phyloP scores from a whole-genome alignment of 2,797 vertebrate genomes.

The Brachymystax lenok region DNA sequence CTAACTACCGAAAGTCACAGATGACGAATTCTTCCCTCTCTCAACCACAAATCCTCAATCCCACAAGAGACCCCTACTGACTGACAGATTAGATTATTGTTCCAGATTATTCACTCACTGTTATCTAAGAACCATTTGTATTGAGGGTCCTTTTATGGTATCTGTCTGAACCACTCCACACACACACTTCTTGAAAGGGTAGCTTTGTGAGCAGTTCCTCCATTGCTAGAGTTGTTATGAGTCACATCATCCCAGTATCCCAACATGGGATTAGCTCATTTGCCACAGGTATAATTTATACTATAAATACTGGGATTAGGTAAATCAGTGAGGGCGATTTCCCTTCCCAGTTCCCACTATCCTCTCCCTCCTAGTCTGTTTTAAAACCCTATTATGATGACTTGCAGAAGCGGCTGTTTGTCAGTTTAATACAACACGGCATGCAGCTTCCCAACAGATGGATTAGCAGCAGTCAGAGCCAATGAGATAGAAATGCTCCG shows the following conservation, averaged over 20 bases:
- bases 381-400: conserved; percentile 10
- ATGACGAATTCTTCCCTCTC: neutral
- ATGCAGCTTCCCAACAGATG: conserved; percentile 40
- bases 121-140: neutral
- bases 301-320: conserved; percentile 30
- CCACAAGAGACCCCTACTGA: neutral
- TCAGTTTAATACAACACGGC: conserved; percentile 11
- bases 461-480: neutral
- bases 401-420: conserved; percentile 1
- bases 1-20: neutral
- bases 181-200: neutral
- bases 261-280: neutral
- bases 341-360: neutral
- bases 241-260: neutral
- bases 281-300: conserved; percentile 9
- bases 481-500: neutral
- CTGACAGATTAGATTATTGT: neutral
- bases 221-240: neutral
- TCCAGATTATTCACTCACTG: neutral
- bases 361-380: neutral
- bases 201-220: conserved; percentile 18
- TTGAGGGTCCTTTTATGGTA: neutral
- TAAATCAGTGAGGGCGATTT: neutral
- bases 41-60: neutral
- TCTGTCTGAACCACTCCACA: neutral